These are phyloP conservation scores for Melipona quadrifasciata DNA, from an alignment of 1,140 invertebrate genomes.

Conservation along the genomic window DNA sequence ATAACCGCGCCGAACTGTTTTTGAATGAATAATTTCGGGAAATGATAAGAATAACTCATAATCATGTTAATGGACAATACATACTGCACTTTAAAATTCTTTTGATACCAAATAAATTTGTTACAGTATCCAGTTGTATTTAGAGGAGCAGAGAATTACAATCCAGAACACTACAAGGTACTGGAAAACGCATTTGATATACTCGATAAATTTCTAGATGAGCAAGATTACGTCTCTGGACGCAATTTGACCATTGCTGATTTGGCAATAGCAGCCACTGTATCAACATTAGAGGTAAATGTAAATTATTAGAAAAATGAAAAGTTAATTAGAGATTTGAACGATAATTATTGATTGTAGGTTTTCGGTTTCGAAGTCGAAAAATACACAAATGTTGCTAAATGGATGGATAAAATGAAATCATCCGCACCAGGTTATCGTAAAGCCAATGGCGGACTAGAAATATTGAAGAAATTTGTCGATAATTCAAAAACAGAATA, in stretches of 20 bases:
- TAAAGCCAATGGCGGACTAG: conserved; percentile 85
- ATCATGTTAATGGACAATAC: no score
- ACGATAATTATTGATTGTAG: conserved; percentile 79
- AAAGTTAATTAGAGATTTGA: neutral
- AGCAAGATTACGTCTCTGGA: conserved; percentile 75
- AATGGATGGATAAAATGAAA: conserved; percentile 88
- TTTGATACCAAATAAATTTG: neutral
- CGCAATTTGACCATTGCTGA: conserved; percentile 82
- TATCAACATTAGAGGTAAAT: conserved; percentile 75
- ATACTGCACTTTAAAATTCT: no score
- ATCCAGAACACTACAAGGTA: conserved; percentile 63
- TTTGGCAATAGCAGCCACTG: conserved; percentile 69
- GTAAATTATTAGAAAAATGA: neutral
- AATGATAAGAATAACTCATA: no score
- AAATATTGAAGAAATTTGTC: conserved; percentile 62
- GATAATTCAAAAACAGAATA: neutral
- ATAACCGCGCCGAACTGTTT: no score
- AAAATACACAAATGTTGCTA: conserved; percentile 86
- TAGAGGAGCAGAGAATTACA: conserved; percentile 41
- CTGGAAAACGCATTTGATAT: conserved; percentile 69
- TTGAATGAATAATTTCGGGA: no score
- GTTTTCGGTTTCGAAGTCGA: conserved; percentile 85
- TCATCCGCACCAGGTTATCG: conserved; percentile 87
- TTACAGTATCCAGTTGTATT: conserved; percentile 75
- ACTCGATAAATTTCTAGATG: conserved; percentile 75